phyloP scores from a whole-genome alignment of 2,113 vertebrate species.

The Tinamus guttatus region DNA sequence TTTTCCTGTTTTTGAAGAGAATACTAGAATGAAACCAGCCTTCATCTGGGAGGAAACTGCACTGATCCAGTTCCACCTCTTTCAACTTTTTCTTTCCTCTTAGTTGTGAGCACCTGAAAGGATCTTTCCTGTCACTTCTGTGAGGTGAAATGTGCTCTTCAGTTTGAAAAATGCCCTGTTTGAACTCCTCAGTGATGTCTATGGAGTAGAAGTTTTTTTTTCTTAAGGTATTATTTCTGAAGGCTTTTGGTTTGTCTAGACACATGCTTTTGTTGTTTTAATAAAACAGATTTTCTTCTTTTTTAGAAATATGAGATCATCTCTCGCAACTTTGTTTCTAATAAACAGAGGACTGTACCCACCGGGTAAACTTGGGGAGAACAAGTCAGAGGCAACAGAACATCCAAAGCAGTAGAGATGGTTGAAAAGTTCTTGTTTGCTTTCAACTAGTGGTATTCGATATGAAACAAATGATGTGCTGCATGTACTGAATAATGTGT shows the following conservation, averaged over 20 bases:
- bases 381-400: background rate
- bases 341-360: background rate
- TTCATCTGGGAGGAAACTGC: background rate
- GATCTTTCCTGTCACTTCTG: background rate
- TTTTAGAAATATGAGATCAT: background rate
- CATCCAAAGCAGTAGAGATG: background rate
- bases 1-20: background rate
- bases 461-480: background rate
- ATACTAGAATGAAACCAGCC: background rate
- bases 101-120: background rate
- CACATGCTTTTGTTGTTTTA: background rate
- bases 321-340: background rate
- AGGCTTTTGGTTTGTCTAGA: background rate
- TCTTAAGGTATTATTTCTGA: background rate
- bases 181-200: background rate
- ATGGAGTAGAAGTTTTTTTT: background rate
- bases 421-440: background rate
- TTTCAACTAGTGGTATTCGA: background rate
- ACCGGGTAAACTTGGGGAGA: background rate
- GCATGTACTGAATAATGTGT: background rate
- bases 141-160: background rate
- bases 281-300: background rate
- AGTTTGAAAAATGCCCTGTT: background rate
- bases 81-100: background rate
- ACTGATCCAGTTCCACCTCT: background rate